phyloP scores from a whole-genome alignment of 1,140 invertebrate genomes.

The Adelges cooleyi region DNA sequence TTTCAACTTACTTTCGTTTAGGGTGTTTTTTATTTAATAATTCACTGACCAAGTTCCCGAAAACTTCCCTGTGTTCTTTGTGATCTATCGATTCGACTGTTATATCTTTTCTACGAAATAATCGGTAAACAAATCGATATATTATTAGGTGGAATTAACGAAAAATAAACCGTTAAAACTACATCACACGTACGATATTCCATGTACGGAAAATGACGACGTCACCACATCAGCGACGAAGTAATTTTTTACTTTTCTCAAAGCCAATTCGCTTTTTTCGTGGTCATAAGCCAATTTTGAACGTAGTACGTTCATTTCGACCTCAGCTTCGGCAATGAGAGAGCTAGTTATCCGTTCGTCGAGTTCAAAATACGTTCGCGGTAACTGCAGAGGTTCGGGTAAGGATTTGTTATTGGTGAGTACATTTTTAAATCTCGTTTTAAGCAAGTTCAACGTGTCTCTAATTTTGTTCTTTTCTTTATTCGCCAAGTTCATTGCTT shows the following conservation, averaged over 20 bases:
- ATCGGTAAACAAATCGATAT: too few species aligned
- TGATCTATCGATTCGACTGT: conserved; percentile 2
- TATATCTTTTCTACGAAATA: neutral
- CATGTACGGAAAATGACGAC: neutral
- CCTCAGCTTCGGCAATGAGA: conserved; percentile 44
- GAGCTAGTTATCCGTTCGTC: conserved; percentile 47
- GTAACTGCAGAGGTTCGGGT: conserved; percentile 45
- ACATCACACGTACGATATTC: neutral
- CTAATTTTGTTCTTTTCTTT: conserved; percentile 43
- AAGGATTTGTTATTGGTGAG: conserved; percentile 45
- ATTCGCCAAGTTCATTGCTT: conserved; percentile 44
- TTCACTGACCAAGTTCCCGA: neutral
- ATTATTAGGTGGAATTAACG: neutral
- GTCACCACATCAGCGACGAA: conserved; percentile 49
- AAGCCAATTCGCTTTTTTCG: conserved; percentile 53
- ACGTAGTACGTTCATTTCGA: conserved; percentile 48
- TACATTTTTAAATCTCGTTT: conserved; percentile 28
- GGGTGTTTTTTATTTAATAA: neutral
- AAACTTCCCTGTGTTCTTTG: neutral
- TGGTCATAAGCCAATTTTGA: conserved; percentile 50
- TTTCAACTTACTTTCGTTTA: neutral
- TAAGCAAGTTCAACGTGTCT: conserved; percentile 34
- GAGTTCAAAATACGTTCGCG: conserved; percentile 47
- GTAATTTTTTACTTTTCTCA: conserved; percentile 57
- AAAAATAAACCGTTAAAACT: neutral